Percentiles rank a stretch among this genome's conserved stretches.
These are phyloP conservation scores for Lamellibrachia satsuma DNA, from an alignment of 2,888 invertebrate species.

Conservation along the genomic window DNA sequence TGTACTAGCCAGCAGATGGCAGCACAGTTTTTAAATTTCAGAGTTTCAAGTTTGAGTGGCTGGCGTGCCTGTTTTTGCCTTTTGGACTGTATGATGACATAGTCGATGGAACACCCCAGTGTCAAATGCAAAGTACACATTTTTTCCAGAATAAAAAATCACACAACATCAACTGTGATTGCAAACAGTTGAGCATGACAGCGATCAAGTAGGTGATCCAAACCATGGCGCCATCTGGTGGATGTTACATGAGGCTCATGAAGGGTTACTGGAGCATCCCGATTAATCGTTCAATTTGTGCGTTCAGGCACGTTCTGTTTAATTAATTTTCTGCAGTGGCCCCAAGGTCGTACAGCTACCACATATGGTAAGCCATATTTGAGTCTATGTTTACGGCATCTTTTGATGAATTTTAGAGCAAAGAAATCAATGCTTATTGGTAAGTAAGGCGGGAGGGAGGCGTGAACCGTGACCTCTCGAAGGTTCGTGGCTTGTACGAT, in stretches of 20 bases:
- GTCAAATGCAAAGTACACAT: background rate
- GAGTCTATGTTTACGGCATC: background rate
- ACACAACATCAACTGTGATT: background rate
- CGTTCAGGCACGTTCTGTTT: background rate
- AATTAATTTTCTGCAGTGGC: background rate
- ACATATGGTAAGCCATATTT: background rate
- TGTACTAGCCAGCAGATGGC: background rate
- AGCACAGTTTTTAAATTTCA: background rate
- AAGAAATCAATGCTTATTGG: background rate
- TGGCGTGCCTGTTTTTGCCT: background rate
- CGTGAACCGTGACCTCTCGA: background rate
- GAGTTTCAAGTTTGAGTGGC: background rate
- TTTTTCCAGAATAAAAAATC: background rate
- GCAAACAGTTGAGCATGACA: background rate
- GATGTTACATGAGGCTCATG: background rate
- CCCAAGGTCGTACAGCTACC: background rate
- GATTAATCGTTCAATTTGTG: background rate
- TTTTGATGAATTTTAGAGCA: background rate
- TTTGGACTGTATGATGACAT: background rate
- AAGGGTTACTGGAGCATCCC: background rate
- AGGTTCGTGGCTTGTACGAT: background rate
- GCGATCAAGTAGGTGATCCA: background rate
- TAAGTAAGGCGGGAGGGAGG: background rate
- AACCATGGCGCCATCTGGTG: background rate
- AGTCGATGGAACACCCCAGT: background rate